phyloP scores from a whole-genome alignment of 2,888 invertebrate species.

The Ctena decussata region DNA sequence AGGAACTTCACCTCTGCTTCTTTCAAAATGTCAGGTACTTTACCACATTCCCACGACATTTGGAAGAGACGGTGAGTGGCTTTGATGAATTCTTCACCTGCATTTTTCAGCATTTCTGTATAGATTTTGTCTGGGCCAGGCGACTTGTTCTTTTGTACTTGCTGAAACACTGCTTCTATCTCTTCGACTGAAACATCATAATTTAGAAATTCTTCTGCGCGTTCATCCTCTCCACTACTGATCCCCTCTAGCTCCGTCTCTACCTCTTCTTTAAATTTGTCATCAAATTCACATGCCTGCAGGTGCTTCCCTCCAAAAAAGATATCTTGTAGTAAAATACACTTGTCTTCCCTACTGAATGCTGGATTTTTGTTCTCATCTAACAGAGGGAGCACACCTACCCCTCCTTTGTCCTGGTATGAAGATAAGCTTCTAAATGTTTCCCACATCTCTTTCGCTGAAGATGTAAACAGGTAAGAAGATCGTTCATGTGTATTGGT shows the following conservation, averaged over 20 bases:
- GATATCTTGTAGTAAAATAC: not conserved
- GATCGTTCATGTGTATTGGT: no score
- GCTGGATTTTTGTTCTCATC: not conserved
- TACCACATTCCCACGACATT: no score
- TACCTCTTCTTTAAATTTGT: not conserved
- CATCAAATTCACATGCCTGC: not conserved
- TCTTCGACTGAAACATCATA: not conserved
- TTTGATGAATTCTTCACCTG: conserved; percentile 16
- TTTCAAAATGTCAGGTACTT: no score
- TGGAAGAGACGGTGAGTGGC: no score
- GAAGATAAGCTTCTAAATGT: no score
- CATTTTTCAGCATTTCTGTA: no score
- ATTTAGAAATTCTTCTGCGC: not conserved
- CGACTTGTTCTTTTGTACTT: not conserved
- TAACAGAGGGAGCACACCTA: conserved; percentile 9
- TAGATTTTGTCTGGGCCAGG: not conserved
- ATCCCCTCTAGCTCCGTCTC: not conserved
- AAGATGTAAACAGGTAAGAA: no score
- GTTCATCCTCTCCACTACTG: not conserved
- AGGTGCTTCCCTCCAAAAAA: conserved; percentile 6
- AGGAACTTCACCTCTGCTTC: no score
- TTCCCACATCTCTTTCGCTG: not conserved
- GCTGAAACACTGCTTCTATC: not conserved
- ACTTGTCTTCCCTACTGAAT: conserved; percentile 1
- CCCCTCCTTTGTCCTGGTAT: not conserved